A percentile compares a stretch with the other conserved stretches of the same genome.
Conservation (phyloP, 2,888 invertebrate species). For the Drosophila gaucha region DNA sequence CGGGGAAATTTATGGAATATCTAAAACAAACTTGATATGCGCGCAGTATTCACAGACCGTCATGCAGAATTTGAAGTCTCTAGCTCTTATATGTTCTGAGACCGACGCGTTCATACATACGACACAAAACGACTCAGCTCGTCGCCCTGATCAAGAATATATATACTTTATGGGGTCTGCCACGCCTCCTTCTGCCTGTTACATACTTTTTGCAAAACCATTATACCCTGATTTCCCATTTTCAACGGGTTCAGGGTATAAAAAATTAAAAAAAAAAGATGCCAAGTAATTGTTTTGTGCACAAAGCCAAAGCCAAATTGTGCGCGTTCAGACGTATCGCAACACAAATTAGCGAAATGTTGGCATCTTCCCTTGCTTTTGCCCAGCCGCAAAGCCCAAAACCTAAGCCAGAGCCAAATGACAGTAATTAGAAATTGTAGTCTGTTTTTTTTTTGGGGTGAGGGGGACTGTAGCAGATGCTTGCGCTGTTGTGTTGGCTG, state of each 20-base stretch:
- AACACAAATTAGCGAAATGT: slow-evolving; percentile 30
- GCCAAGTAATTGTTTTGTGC: slow-evolving; percentile 22
- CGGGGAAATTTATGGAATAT: too few relatives aligned
- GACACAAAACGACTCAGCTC: too few relatives aligned
- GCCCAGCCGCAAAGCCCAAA: slow-evolving; percentile 38
- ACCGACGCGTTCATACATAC: too few relatives aligned
- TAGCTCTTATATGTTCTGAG: too few relatives aligned
- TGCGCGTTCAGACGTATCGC: slow-evolving; percentile 23
- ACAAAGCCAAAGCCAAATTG: slow-evolving; percentile 46
- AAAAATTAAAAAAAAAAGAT: not conserved
- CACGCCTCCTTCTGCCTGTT: too few relatives aligned
- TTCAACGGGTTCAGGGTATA: too few relatives aligned
- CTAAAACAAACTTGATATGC: too few relatives aligned
- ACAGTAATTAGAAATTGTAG: slow-evolving; percentile 75
- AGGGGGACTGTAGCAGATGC: not conserved
- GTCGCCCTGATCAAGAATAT: too few relatives aligned
- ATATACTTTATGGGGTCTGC: too few relatives aligned
- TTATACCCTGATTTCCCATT: not conserved
- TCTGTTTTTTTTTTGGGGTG: slow-evolving; percentile 18
- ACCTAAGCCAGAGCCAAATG: slow-evolving; percentile 68
- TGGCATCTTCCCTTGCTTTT: slow-evolving; percentile 27
- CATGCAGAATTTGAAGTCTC: too few relatives aligned
- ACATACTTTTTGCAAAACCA: too few relatives aligned
- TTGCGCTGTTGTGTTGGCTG: slow-evolving; percentile 29
- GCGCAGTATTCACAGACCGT: too few relatives aligned